Evolutionary conservation across 2,113 vertebrate species (phyloP), one percentile per base, ranked within the genome.

Genomic region (Sylvietta virens): DNA sequence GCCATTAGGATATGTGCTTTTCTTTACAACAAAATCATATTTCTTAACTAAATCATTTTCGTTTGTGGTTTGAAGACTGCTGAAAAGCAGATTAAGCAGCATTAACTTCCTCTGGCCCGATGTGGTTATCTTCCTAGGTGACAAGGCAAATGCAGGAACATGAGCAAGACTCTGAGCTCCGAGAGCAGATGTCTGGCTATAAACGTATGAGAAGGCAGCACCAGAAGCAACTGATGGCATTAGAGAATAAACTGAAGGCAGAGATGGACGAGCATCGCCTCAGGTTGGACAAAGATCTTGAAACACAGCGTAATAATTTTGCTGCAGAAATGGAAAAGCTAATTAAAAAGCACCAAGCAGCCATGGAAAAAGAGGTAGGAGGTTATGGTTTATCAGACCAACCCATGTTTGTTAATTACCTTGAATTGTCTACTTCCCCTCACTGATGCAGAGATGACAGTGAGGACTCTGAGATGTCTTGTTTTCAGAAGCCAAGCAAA

Each of bases 91-190:
- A 86, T 88, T 90, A 84, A 30, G 80, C 27, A 78, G 90, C 72
- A 74, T 84, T 94, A 92, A 88, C 64, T 95, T 76, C 22, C 54
- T 87, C 64, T 81, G 72, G 65, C 77, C 58, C 10, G 1, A 5
- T 88, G 82, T 88, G 95, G 88, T 88, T 93, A 37, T 88, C 95
- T 73, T 64, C 90, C 71, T 97, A 99, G 99, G 99, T 99, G 96
- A 99, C 99, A 44, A 99, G 99, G 92, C 99, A 99, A 97, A 99
- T 99, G 96, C 99, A 99, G 97, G 99, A 99, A 91, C 99, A 99
- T 18, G 99, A 99, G 88, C 99, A 99, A 92, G 99, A 99, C 95
- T 99, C 99, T 3, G 99, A 99, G 94, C 98, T 99, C 86, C 98
- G 99, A 77, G 99, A 99, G 95, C 99, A 99, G 96, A 99, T 99